These are phyloP conservation scores for Nibea albiflora DNA, from an alignment of 2,113 vertebrate species.

Conservation along the genomic window DNA sequence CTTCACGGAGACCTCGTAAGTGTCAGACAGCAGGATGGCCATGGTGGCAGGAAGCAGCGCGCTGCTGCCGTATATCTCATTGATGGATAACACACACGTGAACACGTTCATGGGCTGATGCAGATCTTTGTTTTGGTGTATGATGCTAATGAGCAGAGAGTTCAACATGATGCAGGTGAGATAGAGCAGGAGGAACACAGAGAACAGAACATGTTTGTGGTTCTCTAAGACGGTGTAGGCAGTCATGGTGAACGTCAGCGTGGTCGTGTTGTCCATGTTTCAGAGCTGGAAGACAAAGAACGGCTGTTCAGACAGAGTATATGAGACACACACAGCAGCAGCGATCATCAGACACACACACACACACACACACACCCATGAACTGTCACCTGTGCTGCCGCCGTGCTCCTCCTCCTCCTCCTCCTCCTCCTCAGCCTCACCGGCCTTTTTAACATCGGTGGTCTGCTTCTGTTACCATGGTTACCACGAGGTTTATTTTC, in stretches of 20 bases:
- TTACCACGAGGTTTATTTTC: not conserved
- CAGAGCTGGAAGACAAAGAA: slow-evolving; percentile 16
- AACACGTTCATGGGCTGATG: slow-evolving; percentile 79
- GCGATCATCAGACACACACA: no score
- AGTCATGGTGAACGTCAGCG: slow-evolving; percentile 65
- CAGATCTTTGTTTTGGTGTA: slow-evolving; percentile 58
- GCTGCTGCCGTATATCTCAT: slow-evolving; percentile 72
- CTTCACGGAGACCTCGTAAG: slow-evolving; percentile 15
- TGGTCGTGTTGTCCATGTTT: slow-evolving; percentile 69
- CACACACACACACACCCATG: no score
- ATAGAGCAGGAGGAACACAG: slow-evolving; percentile 68
- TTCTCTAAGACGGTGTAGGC: slow-evolving; percentile 62
- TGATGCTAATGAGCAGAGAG: slow-evolving; percentile 56
- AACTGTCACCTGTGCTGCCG: no score
- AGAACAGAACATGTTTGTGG: slow-evolving; percentile 58
- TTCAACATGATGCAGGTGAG: slow-evolving; percentile 50
- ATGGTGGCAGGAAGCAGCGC: slow-evolving; percentile 59
- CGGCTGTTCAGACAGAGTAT: not conserved
- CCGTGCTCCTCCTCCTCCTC: no score
- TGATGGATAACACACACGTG: slow-evolving; percentile 61
- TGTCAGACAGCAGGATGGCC: slow-evolving; percentile 45
- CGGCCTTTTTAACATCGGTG: not conserved
- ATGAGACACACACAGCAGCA: not conserved
- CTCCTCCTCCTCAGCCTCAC: no score
- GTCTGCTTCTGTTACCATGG: not conserved